Base-by-base conservation (phyloP, 2,888 invertebrate species). In the Parelbella ahira region DNA sequence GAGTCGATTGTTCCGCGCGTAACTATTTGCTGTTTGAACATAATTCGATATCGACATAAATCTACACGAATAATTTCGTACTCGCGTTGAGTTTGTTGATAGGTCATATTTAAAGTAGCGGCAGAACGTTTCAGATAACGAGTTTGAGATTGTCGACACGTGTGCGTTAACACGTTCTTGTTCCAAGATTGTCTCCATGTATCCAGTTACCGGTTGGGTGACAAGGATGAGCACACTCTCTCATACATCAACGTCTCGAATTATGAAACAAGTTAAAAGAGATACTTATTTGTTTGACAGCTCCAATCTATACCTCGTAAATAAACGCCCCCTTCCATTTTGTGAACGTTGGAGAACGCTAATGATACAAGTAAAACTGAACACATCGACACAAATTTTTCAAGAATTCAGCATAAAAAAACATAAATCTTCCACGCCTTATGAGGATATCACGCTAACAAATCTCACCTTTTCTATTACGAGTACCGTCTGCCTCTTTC, bases 91-190 rank as follows among this genome's bases (percentile, higher is more conserved):
- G 6, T 32, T 62, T 68, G 68, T 73, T 67, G 67, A 68, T 19
- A 57, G 70, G 69, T 65, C 74, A 70, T 66, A 77, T 73, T 68
- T 74, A 63, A 78, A 80, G 78, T 81, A 77, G 75, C 72, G 66
- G 20, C 7, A 9, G 10, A 41, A 63, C 56, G 68, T 68, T 68
- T 68, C 61, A 47, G 56, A 62, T 81, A 82, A 84, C 79, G 79
- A 80, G 78, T 68, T 77, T 76, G 76, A 74, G 75, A 83, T 83
- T 70, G 76, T 69, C 63, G 66, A 66, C 81, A 80, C 75, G 74
- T 79, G 82, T 73, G 62, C 68, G 63, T 48, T 52, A 59, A 51
- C 61, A 59, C 63, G 68, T 69, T 61, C 56, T 59, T 58, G 48
- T 49, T 50, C 55, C 51, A 61, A 74, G 70, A 72, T 75, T 76